A percentile compares a stretch with the other conserved stretches of the same genome.
Conservation (phyloP, 2,888 invertebrate species). For the Dynastes hyllus region DNA sequence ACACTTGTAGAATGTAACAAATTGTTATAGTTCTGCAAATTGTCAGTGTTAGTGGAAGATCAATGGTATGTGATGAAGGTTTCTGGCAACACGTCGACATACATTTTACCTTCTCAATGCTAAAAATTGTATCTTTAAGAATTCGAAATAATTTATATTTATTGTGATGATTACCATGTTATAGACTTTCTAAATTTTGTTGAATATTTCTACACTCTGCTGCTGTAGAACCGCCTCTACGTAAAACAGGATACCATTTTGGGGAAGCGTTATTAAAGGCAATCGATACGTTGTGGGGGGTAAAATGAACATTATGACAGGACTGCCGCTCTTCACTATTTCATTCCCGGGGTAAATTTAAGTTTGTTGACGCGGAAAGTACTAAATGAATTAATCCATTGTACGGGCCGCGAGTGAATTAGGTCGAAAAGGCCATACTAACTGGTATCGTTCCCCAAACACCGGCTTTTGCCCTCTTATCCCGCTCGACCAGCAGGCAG, state of each 20-base stretch:
- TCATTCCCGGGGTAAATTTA: slow-evolving; percentile 25
- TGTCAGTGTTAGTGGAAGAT: too few relatives aligned
- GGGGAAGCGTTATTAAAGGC: not conserved
- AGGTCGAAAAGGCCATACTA: slow-evolving; percentile 20
- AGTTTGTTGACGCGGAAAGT: slow-evolving; percentile 37
- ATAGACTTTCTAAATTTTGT: too few relatives aligned
- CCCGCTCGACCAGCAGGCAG: not conserved
- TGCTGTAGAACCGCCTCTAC: too few relatives aligned
- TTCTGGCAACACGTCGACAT: too few relatives aligned
- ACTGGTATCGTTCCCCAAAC: slow-evolving; percentile 15
- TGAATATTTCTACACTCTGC: too few relatives aligned
- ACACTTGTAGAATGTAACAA: too few relatives aligned
- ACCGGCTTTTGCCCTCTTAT: not conserved
- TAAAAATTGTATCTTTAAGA: too few relatives aligned
- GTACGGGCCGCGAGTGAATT: slow-evolving; percentile 31
- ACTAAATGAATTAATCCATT: slow-evolving; percentile 46
- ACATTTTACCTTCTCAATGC: too few relatives aligned
- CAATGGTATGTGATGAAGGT: too few relatives aligned
- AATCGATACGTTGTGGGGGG: not conserved
- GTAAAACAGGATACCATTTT: slow-evolving; percentile 5
- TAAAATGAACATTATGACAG: not conserved
- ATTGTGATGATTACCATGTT: too few relatives aligned
- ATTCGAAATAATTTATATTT: too few relatives aligned
- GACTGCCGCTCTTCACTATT: not conserved
- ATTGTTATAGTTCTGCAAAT: too few relatives aligned